Percentiles rank a stretch among this genome's conserved stretches.
Evolutionary conservation across 2,113 vertebrate species (phyloP).

Genomic region (Cyanoramphus novaezelandiae): DNA sequence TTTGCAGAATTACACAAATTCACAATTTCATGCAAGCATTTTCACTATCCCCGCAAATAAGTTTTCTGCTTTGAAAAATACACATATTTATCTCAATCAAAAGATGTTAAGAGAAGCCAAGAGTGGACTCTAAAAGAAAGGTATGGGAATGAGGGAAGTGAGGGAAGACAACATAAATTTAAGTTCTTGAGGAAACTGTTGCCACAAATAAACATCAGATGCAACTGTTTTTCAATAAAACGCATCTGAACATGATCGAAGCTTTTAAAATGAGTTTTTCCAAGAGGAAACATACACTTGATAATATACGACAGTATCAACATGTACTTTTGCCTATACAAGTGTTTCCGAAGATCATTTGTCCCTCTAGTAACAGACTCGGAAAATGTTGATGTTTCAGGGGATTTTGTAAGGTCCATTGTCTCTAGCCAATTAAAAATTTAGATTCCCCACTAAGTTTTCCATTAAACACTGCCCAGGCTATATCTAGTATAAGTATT

Average conservation of each 20-base stretch:
- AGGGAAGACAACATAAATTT: constrained; percentile 18
- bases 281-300: neutral
- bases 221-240: constrained; percentile 37
- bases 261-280: neutral
- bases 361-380: neutral
- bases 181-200: constrained; percentile 24
- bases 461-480: constrained; percentile 47
- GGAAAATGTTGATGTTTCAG: neutral
- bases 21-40: constrained; percentile 70
- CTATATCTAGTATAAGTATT: constrained; percentile 45
- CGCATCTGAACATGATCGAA: constrained; percentile 44
- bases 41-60: constrained; percentile 61
- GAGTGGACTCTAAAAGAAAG: constrained; percentile 47
- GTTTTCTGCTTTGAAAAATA: constrained; percentile 61
- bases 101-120: constrained; percentile 49
- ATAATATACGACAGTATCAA: constrained; percentile 27
- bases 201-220: constrained; percentile 45
- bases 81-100: constrained; percentile 39
- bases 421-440: constrained; percentile 42
- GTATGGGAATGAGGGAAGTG: neutral
- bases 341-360: neutral
- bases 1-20: constrained; percentile 66
- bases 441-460: constrained; percentile 19
- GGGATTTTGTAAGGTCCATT: neutral
- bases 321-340: constrained; percentile 28